Evolutionary conservation across 2,113 vertebrate species (phyloP).

Genomic region (Probosciger aterrimus): DNA sequence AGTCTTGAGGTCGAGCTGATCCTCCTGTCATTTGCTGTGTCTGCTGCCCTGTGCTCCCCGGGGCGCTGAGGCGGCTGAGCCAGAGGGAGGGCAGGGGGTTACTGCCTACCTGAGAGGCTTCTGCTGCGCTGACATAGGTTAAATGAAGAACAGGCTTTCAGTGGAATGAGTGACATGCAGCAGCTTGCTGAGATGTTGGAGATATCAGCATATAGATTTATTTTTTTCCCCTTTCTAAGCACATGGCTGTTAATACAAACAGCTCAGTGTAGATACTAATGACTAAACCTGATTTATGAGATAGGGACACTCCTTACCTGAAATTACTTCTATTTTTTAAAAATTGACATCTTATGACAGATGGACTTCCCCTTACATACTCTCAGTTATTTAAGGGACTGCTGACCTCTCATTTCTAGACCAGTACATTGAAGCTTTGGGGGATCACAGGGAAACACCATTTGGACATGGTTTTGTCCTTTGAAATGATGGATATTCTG

Average conservation of each 20-base stretch:
- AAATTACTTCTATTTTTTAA: background rate
- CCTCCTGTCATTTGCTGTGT: background rate
- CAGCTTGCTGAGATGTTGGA: slow-evolving; percentile 54
- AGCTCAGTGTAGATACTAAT: slow-evolving; percentile 1
- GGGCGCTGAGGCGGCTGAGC: background rate
- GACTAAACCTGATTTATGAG: slow-evolving; percentile 30
- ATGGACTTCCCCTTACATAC: background rate
- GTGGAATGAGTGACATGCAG: slow-evolving; percentile 57
- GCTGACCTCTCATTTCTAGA: background rate
- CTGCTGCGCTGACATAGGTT: slow-evolving; percentile 5
- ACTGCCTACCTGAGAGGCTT: background rate
- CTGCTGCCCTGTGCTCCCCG: background rate
- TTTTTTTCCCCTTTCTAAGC: background rate
- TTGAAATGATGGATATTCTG: background rate
- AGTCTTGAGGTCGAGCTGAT: background rate
- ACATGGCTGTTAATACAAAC: slow-evolving; percentile 45
- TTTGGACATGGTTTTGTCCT: background rate
- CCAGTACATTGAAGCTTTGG: background rate
- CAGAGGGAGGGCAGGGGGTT: background rate
- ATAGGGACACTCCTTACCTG: background rate
- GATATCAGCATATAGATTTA: background rate
- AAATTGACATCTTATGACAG: background rate
- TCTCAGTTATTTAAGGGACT: background rate
- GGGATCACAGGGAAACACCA: background rate
- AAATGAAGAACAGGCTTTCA: slow-evolving; percentile 22